Conservation (phyloP, 1,140 invertebrate species). For the Ooceraea biroi region DNA sequence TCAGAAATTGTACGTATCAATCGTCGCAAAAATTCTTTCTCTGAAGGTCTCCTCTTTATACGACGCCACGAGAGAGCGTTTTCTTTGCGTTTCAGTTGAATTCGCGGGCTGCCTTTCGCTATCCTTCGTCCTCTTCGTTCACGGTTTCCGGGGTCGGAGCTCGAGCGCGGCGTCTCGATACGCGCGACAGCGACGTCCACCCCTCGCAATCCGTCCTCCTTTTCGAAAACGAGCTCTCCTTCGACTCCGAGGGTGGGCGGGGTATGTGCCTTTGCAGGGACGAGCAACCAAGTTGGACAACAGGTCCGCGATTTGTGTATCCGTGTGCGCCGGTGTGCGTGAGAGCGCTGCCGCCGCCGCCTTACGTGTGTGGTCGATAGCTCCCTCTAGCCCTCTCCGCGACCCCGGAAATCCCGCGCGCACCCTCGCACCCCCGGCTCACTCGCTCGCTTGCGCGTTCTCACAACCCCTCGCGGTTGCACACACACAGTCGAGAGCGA, state of each 20-base stretch:
- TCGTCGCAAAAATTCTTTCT: background rate
- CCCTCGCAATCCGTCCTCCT: constrained; percentile 28
- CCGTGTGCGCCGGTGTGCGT: constrained; percentile 75
- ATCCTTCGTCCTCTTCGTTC: constrained; percentile 1
- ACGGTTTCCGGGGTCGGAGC: constrained; percentile 25
- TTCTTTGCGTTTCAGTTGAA: background rate
- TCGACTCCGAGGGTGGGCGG: constrained; percentile 63
- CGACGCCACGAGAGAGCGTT: background rate
- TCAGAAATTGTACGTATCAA: background rate
- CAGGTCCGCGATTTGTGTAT: constrained; percentile 84
- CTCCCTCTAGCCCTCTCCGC: constrained; percentile 68
- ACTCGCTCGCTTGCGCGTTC: background rate
- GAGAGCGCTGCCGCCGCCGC: constrained; percentile 67
- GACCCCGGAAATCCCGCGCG: constrained; percentile 60
- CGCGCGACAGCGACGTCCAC: background rate
- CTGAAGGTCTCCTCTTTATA: background rate
- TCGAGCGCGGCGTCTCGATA: constrained; percentile 22
- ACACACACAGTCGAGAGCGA: constrained; percentile 16
- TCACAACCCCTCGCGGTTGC: constrained; percentile 7
- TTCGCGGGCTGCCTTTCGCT: constrained; percentile 5
- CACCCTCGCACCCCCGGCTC: background rate
- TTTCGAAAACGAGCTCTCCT: constrained; percentile 64
- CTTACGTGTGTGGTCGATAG: constrained; percentile 75
- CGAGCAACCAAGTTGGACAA: constrained; percentile 85
- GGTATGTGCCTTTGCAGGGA: constrained; percentile 74